Base-by-base conservation (phyloP, 2,113 vertebrate genomes). In the Xiphorhynchus elegans region DNA sequence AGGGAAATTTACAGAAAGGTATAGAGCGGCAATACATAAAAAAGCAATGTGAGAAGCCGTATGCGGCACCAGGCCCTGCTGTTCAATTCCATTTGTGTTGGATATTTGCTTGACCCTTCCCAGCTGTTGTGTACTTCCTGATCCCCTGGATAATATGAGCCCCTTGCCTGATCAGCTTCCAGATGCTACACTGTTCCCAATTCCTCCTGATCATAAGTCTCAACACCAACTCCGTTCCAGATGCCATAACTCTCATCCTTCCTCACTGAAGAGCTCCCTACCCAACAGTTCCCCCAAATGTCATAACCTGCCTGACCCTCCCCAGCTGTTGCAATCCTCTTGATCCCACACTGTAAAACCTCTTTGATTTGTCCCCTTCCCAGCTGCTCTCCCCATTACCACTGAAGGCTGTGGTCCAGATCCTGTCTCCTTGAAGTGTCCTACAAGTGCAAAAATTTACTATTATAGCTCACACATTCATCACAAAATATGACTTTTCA, bases 91-190 rank as follows among this genome's bases (percentile, higher is more conserved):
- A 77, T 92, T 93, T 93, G 92, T 93, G 92, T 84, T 96, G 92
- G 95, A 92, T 93, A 93, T 97, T 96, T 96, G 87, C 55, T 95
- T 96, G 93, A 96, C 95, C 95, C 95, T 96, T 91, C 92, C 82
- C 95, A 96, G 96, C 96, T 97, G 95, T 81, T 97, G 79, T 93
- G 72, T 93, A 88, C 93, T 90, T 95, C 93, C 87, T 83, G 72
- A 97, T 96, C 76, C 95, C 90, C 95, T 1, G 44, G 94, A 94
- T 78, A 82, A 95, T 93, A 92, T 21, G 47, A 92, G 72, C 92
- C 93, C 92, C 95, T 96, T 95, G 95, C 96, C 95, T 95, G 93
- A 96, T 97, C 93, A 95, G 93, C 93, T 96, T 95, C 95, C 95
- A 97, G 95, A 94, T 97, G 93, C 95, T 94, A 14, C 39, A 62